Base-by-base conservation (phyloP, 2,113 vertebrate species). In the Passer domesticus region DNA sequence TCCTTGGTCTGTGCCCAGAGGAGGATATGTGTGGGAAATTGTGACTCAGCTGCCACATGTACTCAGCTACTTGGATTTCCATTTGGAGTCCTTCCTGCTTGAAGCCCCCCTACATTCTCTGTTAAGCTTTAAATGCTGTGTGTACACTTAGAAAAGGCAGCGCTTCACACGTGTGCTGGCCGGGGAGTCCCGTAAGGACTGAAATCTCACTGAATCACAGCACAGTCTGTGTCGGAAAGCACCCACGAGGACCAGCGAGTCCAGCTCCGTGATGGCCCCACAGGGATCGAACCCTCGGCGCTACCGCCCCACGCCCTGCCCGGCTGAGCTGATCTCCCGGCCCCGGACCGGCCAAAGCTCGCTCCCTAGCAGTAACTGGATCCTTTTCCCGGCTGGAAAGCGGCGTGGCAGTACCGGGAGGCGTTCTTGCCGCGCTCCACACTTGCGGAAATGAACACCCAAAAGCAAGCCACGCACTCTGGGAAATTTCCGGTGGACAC, bases 211-310 rank as follows among this genome's bases (percentile, higher is more conserved):
- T 4, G 27, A 18, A 8, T 15, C 31, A 39, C 28, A 56, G 59
- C 19, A n/a, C 0, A n/a, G 4, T 44, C 8, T 33, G 15, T 27
- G 39, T 13, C 23, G 63, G 64, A n/a, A 53, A 53, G 33, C 39
- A 33, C 18, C 12, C 63, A 3, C 15, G 18, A 19, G 46, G 18
- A 19, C 9, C 5, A 44, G 5, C 1, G 53, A 44, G 37, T 33
- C 14, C 37, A 7, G 0, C 14, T 35, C 17, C 37, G 1, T 37
- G 5, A 10, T 2, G 39, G 17, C 16, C 13, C 6, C 27, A 0
- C 14, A 4, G 53, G 21, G 14, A 17, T 28, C 7, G 47, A 37
- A 10, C 22, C 4, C 31, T 11, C 13, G 7, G 31, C 10, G 24
- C 5, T 13, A 4, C 2, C 2, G 70, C 50, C 4, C 24, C 43